Percentiles rank a stretch among this genome's conserved stretches.
Conservation (phyloP, 2,888 invertebrate species). For the Amphipoea lucens region DNA sequence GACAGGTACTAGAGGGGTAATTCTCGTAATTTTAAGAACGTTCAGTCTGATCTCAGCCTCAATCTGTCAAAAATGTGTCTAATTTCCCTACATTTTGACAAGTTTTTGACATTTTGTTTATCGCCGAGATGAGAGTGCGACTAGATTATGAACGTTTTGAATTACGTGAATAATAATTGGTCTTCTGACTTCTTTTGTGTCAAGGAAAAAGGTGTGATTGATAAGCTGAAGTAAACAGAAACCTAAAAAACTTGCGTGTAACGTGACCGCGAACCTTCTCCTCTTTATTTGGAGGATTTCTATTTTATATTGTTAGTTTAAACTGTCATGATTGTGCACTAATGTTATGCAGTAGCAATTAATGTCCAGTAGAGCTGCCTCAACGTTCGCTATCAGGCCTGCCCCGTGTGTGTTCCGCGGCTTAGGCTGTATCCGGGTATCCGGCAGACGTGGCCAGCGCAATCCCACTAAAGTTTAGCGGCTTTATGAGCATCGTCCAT, state of each 20-base stretch:
- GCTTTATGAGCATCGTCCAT: conserved; percentile 40
- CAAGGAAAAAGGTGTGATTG: not conserved
- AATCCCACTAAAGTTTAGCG: conserved; percentile 39
- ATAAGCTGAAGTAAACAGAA: not conserved
- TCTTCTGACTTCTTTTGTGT: not conserved
- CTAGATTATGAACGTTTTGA: no score
- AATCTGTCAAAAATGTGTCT: no score
- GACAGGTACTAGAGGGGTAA: not conserved
- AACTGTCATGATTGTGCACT: not conserved
- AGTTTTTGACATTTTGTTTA: no score
- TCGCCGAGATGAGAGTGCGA: no score
- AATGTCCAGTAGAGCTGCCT: conserved; percentile 9
- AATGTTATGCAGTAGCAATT: conserved; percentile 4
- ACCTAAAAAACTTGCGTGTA: not conserved
- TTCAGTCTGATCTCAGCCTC: no score
- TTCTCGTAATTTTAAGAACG: no score
- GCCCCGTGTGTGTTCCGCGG: conserved; percentile 23
- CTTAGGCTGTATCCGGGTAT: conserved; percentile 22
- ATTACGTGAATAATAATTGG: no score
- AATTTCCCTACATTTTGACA: no score
- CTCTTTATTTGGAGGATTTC: not conserved
- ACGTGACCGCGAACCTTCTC: not conserved
- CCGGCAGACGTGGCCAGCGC: conserved; percentile 32
- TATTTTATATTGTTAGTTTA: not conserved
- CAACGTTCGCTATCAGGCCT: conserved; percentile 21